Percentiles rank a stretch among this genome's conserved stretches.
Conservation (phyloP, 2,888 invertebrate species). For the Andrena dorsata region DNA sequence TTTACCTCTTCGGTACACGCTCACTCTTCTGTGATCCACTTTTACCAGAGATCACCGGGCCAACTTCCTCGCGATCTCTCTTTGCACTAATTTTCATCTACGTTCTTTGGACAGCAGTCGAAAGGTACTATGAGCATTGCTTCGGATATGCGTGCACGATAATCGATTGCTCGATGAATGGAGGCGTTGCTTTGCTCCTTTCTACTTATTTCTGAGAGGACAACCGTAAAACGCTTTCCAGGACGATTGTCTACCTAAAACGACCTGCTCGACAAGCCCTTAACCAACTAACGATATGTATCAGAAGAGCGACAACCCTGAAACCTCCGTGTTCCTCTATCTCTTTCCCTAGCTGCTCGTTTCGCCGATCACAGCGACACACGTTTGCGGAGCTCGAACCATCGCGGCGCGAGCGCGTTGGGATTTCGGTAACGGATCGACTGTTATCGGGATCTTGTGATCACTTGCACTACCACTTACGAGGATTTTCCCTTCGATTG, state of each 20-base stretch:
- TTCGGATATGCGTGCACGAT: background rate
- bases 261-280: slow-evolving; percentile 56
- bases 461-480: too few relatives aligned
- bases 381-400: background rate
- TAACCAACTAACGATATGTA: slow-evolving; percentile 67
- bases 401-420: background rate
- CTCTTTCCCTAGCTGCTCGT: slow-evolving; percentile 2
- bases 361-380: slow-evolving; percentile 17
- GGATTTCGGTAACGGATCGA: background rate
- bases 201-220: background rate
- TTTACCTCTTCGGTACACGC: slow-evolving; percentile 10
- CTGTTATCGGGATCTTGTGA: too few relatives aligned
- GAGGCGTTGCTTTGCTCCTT: background rate
- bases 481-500: too few relatives aligned
- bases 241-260: slow-evolving; percentile 50
- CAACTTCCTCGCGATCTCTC: background rate
- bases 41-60: background rate
- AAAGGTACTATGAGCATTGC: background rate
- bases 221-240: slow-evolving; percentile 53
- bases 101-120: background rate
- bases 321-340: slow-evolving; percentile 39
- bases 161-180: background rate
- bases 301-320: slow-evolving; percentile 65
- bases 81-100: background rate
- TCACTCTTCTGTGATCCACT: background rate